Evolutionary conservation across 2,888 invertebrate genomes (phyloP).

Genomic region (Trissoscelio sp.): DNA sequence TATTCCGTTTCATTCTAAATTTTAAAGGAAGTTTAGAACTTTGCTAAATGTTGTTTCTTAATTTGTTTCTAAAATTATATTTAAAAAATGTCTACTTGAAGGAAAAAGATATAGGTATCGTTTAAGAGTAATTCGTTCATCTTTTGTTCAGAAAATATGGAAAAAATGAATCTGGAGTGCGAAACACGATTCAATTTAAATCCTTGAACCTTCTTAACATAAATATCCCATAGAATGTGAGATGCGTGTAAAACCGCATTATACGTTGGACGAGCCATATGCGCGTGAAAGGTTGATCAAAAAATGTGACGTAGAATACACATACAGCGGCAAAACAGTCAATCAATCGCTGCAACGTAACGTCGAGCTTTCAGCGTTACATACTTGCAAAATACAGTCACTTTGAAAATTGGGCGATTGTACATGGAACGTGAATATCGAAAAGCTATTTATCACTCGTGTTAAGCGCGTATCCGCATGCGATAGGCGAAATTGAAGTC

Average conservation of each 20-base stretch:
- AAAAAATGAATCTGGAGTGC: background rate
- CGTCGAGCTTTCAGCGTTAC: constrained; percentile 62
- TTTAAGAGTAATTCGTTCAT: background rate
- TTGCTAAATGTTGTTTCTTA: too few relatives aligned
- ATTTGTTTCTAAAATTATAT: too few relatives aligned
- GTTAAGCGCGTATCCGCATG: constrained; percentile 55
- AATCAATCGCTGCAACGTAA: constrained; percentile 64
- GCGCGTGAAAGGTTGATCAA: constrained; percentile 35
- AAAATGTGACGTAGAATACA: constrained; percentile 51
- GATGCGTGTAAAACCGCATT: constrained; percentile 21
- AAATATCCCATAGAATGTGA: constrained; percentile 13
- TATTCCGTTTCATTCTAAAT: too few relatives aligned
- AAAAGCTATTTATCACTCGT: constrained; percentile 66
- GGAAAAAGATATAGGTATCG: too few relatives aligned
- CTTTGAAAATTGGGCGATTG: constrained; percentile 67
- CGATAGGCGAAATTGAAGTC: constrained; percentile 55
- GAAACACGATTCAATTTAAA: background rate
- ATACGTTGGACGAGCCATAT: constrained; percentile 26
- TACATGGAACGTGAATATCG: constrained; percentile 67
- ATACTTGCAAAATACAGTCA: constrained; percentile 67
- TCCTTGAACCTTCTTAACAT: constrained; percentile 1
- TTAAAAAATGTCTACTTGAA: too few relatives aligned
- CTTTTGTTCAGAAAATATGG: background rate
- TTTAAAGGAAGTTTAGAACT: too few relatives aligned
- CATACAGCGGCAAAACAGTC: constrained; percentile 53